These are phyloP conservation scores for Corvus moneduloides DNA, from an alignment of 2,113 vertebrate genomes.

Conservation along the genomic window DNA sequence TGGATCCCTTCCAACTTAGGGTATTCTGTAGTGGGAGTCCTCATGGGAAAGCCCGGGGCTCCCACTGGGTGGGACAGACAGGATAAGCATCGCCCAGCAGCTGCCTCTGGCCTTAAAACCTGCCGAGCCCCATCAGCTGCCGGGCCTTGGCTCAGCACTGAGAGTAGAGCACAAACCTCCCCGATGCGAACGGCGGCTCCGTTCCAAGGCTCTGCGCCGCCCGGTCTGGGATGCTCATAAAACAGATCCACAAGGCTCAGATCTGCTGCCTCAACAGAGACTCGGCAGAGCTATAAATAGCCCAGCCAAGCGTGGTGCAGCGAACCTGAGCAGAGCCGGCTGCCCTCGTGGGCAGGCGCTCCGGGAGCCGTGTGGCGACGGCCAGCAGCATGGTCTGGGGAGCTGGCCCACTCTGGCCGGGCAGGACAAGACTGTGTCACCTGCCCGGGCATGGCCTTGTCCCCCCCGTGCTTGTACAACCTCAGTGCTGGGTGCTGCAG, in stretches of 20 bases:
- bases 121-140: background rate
- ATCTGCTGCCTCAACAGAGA: background rate
- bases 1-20: background rate
- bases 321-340: background rate
- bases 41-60: accelerated
- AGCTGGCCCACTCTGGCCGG: accelerated
- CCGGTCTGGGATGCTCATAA: background rate
- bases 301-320: background rate
- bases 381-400: accelerated
- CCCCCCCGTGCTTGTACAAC: accelerated
- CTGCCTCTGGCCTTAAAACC: background rate
- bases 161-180: background rate
- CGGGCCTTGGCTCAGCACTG: background rate
- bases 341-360: background rate
- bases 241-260: background rate
- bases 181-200: background rate
- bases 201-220: background rate
- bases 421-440: accelerated
- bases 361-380: background rate
- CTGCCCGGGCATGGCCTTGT: background rate
- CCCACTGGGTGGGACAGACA: background rate
- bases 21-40: background rate
- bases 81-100: background rate
- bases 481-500: background rate
- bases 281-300: slow-evolving; percentile 36